These are phyloP conservation scores for Lontra canadensis DNA, from an alignment of 2,113 vertebrate species.

Conservation along the genomic window DNA sequence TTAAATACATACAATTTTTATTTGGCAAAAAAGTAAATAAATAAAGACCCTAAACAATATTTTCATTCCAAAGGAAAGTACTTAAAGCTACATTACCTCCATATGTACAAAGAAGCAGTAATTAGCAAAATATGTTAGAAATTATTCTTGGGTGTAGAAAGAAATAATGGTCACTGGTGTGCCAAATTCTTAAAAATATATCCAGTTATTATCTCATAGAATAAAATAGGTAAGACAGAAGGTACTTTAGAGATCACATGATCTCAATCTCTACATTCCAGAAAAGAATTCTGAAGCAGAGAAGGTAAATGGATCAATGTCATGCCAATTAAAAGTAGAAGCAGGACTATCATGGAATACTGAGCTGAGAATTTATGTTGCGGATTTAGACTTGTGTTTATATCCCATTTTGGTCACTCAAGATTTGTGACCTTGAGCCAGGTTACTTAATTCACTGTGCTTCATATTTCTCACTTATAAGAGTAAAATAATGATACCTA, in stretches of 20 bases:
- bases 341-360: rapidly evolving
- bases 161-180: background rate
- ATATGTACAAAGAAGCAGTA: background rate
- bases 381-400: background rate
- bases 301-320: background rate
- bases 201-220: background rate
- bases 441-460: background rate
- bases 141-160: background rate
- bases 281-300: background rate
- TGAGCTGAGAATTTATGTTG: background rate
- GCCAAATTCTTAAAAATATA: background rate
- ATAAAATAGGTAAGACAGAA: background rate
- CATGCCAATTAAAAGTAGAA: background rate
- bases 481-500: background rate
- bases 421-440: background rate
- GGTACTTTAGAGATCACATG: background rate
- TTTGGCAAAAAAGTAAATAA: background rate
- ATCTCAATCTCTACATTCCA: background rate
- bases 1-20: background rate
- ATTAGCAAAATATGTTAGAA: background rate
- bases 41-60: background rate
- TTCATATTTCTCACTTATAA: background rate
- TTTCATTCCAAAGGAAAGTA: background rate
- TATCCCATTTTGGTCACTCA: background rate
- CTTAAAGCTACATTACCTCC: background rate